phyloP scores from a whole-genome alignment of 2,888 invertebrate species.

The Nomada ferruginata region DNA sequence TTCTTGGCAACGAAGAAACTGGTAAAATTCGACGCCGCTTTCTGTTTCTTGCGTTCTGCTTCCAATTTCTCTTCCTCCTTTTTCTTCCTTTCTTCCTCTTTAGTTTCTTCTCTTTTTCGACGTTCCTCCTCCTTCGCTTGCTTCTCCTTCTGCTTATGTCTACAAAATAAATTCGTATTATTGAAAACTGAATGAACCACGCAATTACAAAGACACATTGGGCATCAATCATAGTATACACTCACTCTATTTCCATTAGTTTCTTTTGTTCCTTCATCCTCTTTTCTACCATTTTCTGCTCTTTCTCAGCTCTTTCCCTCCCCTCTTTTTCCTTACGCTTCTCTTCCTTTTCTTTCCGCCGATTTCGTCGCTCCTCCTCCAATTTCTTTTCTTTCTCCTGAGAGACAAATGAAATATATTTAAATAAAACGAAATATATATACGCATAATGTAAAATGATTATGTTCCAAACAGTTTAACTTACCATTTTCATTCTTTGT shows the following conservation, averaged over 20 bases:
- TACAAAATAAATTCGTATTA: constrained; percentile 53
- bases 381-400: constrained; percentile 85
- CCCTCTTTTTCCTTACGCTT: constrained; percentile 82
- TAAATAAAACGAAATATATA: not conserved
- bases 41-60: constrained; percentile 90
- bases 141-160: constrained; percentile 82
- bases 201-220: not conserved
- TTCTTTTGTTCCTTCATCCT: constrained; percentile 80
- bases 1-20: constrained; percentile 92
- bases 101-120: constrained; percentile 85
- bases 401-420: constrained; percentile 59
- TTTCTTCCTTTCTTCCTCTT: constrained; percentile 85
- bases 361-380: constrained; percentile 83
- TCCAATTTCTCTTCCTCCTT: constrained; percentile 89
- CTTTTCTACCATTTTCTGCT: constrained; percentile 84
- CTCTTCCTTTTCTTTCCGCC: constrained; percentile 80
- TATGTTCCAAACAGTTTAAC: constrained; percentile 41
- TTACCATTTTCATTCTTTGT: constrained; percentile 85
- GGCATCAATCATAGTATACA: constrained; percentile 6
- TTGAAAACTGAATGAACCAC: not conserved
- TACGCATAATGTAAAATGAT: constrained; percentile 56
- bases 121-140: constrained; percentile 86
- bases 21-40: constrained; percentile 91
- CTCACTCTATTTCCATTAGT: constrained; percentile 83
- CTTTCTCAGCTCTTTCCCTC: constrained; percentile 83